These are phyloP conservation scores for Ametastegia equiseti DNA, from an alignment of 2,888 invertebrate species.

Conservation along the genomic window DNA sequence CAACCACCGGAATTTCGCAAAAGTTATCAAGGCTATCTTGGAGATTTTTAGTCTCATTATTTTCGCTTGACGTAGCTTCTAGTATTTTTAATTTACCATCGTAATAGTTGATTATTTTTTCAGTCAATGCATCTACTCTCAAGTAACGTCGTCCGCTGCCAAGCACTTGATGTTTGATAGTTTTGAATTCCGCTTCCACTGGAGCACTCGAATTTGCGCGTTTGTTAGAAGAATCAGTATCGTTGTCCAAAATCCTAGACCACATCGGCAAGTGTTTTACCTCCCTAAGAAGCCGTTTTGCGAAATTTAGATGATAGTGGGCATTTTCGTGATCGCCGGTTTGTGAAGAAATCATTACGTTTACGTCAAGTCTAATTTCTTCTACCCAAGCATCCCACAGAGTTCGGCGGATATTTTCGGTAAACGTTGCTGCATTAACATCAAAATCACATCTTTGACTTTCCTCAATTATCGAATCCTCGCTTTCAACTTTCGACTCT, in stretches of 20 bases:
- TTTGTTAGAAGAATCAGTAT: not conserved
- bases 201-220: not conserved
- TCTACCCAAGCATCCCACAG: not conserved
- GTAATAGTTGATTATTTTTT: not conserved
- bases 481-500: constrained; percentile 22
- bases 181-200: not conserved
- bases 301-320: not conserved
- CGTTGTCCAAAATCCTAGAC: not conserved
- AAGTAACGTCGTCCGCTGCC: not conserved
- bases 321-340: not conserved
- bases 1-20: too few relatives aligned
- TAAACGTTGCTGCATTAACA: not conserved
- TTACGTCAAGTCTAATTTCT: not conserved
- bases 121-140: not conserved
- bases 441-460: not conserved
- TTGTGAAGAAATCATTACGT: not conserved
- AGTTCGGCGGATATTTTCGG: not conserved
- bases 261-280: not conserved
- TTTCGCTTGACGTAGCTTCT: not conserved
- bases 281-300: not conserved
- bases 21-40: too few relatives aligned
- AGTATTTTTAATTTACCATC: not conserved
- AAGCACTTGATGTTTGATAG: not conserved
- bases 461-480: not conserved
- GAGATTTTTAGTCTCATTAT: constrained; percentile 21